phyloP scores from a whole-genome alignment of 2,797 vertebrate genomes.

The Semotilus atromaculatus region DNA sequence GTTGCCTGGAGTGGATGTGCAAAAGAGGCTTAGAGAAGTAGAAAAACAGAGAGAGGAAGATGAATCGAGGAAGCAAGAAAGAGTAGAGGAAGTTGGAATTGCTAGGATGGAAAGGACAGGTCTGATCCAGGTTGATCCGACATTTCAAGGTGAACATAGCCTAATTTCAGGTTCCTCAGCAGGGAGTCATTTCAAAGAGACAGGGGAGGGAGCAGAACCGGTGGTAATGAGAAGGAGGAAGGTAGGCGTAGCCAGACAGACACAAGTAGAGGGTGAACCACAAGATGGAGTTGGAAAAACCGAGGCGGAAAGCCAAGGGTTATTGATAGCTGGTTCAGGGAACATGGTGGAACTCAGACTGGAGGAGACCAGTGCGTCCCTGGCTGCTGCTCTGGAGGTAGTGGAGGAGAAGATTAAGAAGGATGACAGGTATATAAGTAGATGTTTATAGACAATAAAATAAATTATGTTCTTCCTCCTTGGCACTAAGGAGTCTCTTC shows the following conservation, averaged over 20 bases:
- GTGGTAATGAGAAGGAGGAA: slow-evolving; percentile 53
- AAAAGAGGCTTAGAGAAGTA: slow-evolving; percentile 41
- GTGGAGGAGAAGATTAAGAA: slow-evolving; percentile 91
- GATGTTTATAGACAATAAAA: neutral
- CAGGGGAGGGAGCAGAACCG: slow-evolving; percentile 36
- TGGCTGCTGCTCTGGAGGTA: slow-evolving; percentile 89
- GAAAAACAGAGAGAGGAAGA: slow-evolving; percentile 57
- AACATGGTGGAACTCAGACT: slow-evolving; percentile 69
- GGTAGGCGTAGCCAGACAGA: slow-evolving; percentile 58
- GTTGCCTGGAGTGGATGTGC: slow-evolving; percentile 60
- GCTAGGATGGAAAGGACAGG: slow-evolving; percentile 22
- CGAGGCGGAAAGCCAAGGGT: slow-evolving; percentile 36
- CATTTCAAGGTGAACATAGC: slow-evolving; percentile 15
- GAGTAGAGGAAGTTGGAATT: slow-evolving; percentile 55
- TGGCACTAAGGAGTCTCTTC: neutral
- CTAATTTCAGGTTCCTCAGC: neutral
- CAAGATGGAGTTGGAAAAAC: slow-evolving; percentile 26
- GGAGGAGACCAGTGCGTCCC: slow-evolving; percentile 92
- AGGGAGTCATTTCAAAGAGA: slow-evolving; percentile 29
- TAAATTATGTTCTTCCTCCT: neutral
- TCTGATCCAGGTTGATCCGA: neutral
- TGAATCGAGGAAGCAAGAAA: slow-evolving; percentile 56
- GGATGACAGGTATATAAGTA: slow-evolving; percentile 77
- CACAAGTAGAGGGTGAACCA: slow-evolving; percentile 52
- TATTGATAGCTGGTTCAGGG: slow-evolving; percentile 54